A percentile compares a stretch with the other conserved stretches of the same genome.
phyloP scores from a whole-genome alignment of 2,113 vertebrate genomes.

The Corvus cornix region DNA sequence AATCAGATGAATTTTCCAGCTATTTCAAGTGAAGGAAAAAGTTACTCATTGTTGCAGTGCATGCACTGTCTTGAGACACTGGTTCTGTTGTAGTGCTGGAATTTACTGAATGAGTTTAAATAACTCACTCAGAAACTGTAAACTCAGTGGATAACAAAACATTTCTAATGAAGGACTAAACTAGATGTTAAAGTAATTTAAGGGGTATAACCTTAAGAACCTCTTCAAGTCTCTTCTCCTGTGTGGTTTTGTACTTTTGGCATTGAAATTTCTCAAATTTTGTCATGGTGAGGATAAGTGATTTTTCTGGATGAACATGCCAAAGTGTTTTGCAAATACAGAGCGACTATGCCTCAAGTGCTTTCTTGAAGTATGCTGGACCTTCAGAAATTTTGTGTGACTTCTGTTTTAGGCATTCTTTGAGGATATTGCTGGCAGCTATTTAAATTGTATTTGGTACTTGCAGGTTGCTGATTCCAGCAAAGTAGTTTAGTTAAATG shows the following conservation, averaged over 20 bases:
- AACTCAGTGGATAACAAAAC: background rate
- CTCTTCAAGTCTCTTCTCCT: background rate
- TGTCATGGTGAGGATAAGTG: background rate
- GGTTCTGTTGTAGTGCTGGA: background rate
- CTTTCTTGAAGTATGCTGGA: background rate
- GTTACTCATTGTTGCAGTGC: background rate
- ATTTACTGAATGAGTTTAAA: background rate
- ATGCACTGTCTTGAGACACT: background rate
- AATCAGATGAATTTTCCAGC: background rate
- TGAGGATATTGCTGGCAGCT: background rate
- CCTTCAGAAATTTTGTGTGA: background rate
- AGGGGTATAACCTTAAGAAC: background rate
- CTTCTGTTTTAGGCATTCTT: background rate
- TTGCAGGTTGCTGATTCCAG: background rate
- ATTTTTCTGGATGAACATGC: background rate
- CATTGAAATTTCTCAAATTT: background rate
- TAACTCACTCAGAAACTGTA: background rate
- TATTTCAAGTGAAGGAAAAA: background rate
- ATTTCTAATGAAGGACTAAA: background rate
- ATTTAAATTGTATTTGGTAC: background rate
- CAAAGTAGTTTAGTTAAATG: background rate
- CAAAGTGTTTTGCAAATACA: background rate
- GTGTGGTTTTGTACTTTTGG: background rate
- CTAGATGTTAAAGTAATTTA: background rate
- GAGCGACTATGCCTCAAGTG: background rate